A percentile compares a stretch with the other conserved stretches of the same genome.
Conservation (phyloP, 1,140 invertebrate species). For the Cotesia chilonis region DNA sequence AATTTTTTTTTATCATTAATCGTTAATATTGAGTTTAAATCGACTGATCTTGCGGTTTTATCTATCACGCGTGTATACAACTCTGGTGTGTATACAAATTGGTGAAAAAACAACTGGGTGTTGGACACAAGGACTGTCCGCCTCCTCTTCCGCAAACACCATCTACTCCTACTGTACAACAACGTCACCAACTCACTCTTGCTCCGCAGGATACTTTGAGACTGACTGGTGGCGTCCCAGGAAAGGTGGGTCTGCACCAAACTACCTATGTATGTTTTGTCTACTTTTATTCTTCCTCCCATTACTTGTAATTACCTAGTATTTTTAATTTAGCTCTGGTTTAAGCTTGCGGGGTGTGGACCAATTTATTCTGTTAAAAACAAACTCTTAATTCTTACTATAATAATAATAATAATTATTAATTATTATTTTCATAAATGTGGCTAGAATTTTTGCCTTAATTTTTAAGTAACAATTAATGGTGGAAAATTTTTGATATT, state of each 20-base stretch:
- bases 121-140: conserved; percentile 82
- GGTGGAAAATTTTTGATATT: no score
- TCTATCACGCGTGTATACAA: conserved; percentile 58
- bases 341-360: conserved; percentile 17
- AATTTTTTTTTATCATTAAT: conserved; percentile 19
- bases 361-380: not conserved
- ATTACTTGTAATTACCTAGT: conserved; percentile 15
- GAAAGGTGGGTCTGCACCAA: conserved; percentile 82
- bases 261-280: conserved; percentile 66
- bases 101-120: conserved; percentile 59
- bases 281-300: conserved; percentile 54
- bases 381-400: no score
- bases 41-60: conserved; percentile 61
- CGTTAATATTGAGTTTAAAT: conserved; percentile 35
- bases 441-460: no score
- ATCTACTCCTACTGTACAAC: conserved; percentile 66
- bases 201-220: conserved; percentile 90
- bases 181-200: conserved; percentile 67
- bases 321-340: no score
- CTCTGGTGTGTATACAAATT: conserved; percentile 44
- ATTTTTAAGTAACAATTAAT: no score
- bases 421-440: no score
- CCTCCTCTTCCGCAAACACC: conserved; percentile 87
- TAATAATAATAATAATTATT: no score
- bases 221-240: conserved; percentile 91